Base-by-base conservation (phyloP, 2,888 invertebrate genomes). In the Fragum whitleyi region DNA sequence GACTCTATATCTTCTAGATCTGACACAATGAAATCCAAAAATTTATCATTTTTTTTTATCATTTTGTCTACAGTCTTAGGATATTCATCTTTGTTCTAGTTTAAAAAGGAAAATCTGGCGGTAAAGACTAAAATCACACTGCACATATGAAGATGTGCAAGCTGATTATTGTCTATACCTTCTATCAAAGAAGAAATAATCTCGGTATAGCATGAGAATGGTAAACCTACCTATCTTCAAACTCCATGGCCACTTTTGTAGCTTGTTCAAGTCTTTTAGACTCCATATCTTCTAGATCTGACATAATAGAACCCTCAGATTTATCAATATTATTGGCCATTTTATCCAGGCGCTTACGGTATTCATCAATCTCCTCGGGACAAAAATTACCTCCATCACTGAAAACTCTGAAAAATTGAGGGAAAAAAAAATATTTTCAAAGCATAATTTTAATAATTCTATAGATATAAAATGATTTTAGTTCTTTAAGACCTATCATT, bases 371-470 rank as follows among this genome's bases (percentile, higher is more conserved):
- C 86, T 94, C 94, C 81, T 93, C 93, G 0, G 94, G 93, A 78
- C 94, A 93, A 81, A 94, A 94, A 79, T 94, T 94, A 26, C 94
- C 94, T 68, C 94, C 94, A 82, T 94, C 94, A 69, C 94, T 94
- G 86, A 94, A 94, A 16, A 85, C 85, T 74, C 85, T 85, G 65
- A 42, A 55, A 74, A 14, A 75, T 3, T 9, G 32, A 36, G 36
- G 9, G 5, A 16, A 32, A 1, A 57, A 57, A 1, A 57, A 9
- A 21, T 55, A n/a, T n/a, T n/a, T n/a, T n/a, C n/a, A 47, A n/a
- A n/a, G n/a, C n/a, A n/a, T n/a, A n/a, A n/a, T n/a, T n/a, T n/a
- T n/a, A n/a, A n/a, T n/a, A n/a, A n/a, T n/a, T n/a, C n/a, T n/a
- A n/a, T n/a, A n/a, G n/a, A n/a, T n/a, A n/a, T n/a, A n/a, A n/a